Conservation (phyloP, 2,113 vertebrate species). For the Pica pica region DNA sequence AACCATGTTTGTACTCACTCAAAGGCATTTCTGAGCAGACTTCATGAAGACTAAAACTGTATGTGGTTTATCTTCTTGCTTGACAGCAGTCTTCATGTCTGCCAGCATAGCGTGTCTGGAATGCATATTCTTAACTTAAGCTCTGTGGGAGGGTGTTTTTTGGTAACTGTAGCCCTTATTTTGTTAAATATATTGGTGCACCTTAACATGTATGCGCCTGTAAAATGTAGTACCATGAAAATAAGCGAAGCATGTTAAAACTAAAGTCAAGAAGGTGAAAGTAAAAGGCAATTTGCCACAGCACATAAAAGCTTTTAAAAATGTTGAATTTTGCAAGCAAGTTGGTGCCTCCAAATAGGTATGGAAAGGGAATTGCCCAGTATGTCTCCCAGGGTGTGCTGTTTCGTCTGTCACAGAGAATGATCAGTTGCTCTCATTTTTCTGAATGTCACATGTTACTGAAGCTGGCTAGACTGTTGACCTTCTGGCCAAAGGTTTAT, state of each 20-base stretch:
- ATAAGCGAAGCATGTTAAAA: background rate
- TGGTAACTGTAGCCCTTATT: background rate
- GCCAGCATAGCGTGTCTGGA: background rate
- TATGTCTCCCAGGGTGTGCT: fast-evolving
- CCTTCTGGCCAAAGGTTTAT: background rate
- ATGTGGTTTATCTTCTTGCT: background rate
- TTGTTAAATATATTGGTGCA: background rate
- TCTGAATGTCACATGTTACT: background rate
- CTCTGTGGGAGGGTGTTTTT: background rate
- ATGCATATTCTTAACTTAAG: background rate
- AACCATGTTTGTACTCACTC: background rate
- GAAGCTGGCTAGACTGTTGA: background rate
- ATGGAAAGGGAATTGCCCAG: background rate
- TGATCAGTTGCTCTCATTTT: background rate
- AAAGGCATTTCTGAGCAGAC: background rate
- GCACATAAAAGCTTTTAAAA: background rate
- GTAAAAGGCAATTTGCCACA: background rate
- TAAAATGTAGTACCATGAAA: background rate
- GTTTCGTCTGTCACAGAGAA: background rate
- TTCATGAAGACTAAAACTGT: background rate
- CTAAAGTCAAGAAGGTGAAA: background rate
- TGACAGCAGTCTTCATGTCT: background rate
- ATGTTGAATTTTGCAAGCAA: background rate
- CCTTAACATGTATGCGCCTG: background rate
- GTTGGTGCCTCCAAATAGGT: background rate